These are phyloP conservation scores for Elgonia sp. DNA, from an alignment of 2,888 invertebrate species.

Conservation along the genomic window DNA sequence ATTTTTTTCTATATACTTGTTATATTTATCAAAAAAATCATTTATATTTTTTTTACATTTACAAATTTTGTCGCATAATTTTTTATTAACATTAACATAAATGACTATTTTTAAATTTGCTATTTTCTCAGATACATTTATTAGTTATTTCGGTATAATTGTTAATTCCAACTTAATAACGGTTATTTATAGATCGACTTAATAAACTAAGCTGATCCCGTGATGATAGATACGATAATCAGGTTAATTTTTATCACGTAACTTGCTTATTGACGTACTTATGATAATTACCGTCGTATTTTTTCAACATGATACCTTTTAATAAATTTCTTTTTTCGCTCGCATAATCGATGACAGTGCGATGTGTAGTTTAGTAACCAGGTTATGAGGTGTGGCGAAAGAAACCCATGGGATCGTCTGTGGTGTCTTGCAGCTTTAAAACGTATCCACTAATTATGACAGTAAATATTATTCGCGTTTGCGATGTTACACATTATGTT, in stretches of 20 bases:
- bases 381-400: constrained; percentile 73
- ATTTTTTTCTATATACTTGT: too few relatives aligned
- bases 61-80: too few relatives aligned
- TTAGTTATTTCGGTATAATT: not conserved
- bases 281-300: constrained; percentile 46
- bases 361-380: constrained; percentile 64
- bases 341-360: constrained; percentile 60
- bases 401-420: constrained; percentile 74
- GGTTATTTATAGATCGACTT: constrained; percentile 13
- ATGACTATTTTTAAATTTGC: too few relatives aligned
- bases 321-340: constrained; percentile 54
- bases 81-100: too few relatives aligned
- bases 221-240: constrained; percentile 1
- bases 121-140: not conserved
- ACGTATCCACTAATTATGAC: constrained; percentile 71
- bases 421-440: constrained; percentile 66
- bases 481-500: constrained; percentile 38
- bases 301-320: constrained; percentile 54
- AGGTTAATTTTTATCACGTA: constrained; percentile 24
- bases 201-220: constrained; percentile 23
- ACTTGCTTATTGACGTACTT: constrained; percentile 39
- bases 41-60: too few relatives aligned
- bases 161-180: not conserved
- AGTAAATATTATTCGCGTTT: constrained; percentile 71
- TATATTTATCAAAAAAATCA: too few relatives aligned